Evolutionary conservation across 2,888 invertebrate species (phyloP).

Genomic region (Noctua fimbriata): DNA sequence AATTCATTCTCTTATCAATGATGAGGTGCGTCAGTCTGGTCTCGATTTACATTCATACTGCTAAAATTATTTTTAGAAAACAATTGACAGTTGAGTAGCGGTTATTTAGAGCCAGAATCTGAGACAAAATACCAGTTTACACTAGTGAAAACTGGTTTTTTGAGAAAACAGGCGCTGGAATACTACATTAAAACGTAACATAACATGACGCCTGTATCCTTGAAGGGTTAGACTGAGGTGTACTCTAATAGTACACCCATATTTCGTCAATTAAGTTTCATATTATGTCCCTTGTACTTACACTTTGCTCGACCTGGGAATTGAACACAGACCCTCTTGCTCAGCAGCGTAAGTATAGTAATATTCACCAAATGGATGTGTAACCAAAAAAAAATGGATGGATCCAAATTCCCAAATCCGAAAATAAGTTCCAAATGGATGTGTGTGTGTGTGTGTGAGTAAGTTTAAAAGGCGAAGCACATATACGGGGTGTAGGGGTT

Average conservation of each 20-base stretch:
- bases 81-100: background rate
- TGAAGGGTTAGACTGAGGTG: too few relatives aligned
- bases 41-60: conserved; percentile 17
- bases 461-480: background rate
- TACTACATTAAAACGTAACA: too few relatives aligned
- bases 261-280: background rate
- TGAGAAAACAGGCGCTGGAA: too few relatives aligned
- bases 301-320: background rate
- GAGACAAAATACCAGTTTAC: background rate
- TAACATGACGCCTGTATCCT: too few relatives aligned
- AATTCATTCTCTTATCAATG: conserved; percentile 47
- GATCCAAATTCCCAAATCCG: too few relatives aligned
- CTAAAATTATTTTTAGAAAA: conserved; percentile 24
- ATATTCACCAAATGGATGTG: background rate
- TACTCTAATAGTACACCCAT: too few relatives aligned
- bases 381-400: background rate
- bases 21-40: background rate
- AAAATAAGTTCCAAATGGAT: too few relatives aligned
- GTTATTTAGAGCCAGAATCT: background rate
- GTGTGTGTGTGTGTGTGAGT: too few relatives aligned
- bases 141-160: background rate
- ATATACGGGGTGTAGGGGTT: too few relatives aligned
- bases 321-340: background rate
- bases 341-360: background rate
- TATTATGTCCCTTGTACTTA: background rate